Evolutionary conservation across 1,140 invertebrate species (phyloP), one percentile per base, ranked within the genome.

Genomic region (Ceratina japonica): DNA sequence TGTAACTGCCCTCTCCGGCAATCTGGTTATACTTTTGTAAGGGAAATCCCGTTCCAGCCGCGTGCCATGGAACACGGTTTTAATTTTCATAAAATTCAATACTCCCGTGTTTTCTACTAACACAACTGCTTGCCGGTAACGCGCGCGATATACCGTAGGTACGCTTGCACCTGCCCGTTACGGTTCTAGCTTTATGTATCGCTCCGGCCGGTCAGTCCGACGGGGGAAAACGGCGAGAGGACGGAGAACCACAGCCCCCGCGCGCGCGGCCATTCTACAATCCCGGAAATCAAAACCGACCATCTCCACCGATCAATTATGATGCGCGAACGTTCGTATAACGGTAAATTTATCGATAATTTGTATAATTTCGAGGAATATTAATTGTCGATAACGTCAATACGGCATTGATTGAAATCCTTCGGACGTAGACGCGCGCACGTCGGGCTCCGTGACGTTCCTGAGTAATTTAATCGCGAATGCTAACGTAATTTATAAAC

Each of bases 51-150:
- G 58, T 63, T 64, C 37, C 69, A 72, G 59, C 63, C 24, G 37
- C 15, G 75, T 24, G 56, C 31, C 65, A 63, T 16, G 69, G 73
- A 59, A 75, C 70, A 85, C 63, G 83, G 75, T 83, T 88, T 88
- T 88, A 82, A 86, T 86, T 86, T 85, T 86, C 80, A 76, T 82
- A 82, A 82, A 86, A 86, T 85, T 86, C 83, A 72, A 86, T 86
- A 82, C 62, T 37, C 52, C 13, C 61, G 16, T 66, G 75, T 85
- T 85, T 75, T 79, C 52, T n/a, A 62, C 83, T 16, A 58, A 51
- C 68, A 81, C 83, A 71, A 74, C 51, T 75, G 37, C 44, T 49
- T 65, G 22, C 66, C 66, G 56, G 58, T 80, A 31, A 68, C 63
- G 15, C 10, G 72, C 18, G n/a, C 49, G 65, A 74, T 87, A 78